Evolutionary conservation across 2,888 invertebrate genomes (phyloP), one percentile per base, ranked within the genome.

Genomic region (Eurytoma adleriae): DNA sequence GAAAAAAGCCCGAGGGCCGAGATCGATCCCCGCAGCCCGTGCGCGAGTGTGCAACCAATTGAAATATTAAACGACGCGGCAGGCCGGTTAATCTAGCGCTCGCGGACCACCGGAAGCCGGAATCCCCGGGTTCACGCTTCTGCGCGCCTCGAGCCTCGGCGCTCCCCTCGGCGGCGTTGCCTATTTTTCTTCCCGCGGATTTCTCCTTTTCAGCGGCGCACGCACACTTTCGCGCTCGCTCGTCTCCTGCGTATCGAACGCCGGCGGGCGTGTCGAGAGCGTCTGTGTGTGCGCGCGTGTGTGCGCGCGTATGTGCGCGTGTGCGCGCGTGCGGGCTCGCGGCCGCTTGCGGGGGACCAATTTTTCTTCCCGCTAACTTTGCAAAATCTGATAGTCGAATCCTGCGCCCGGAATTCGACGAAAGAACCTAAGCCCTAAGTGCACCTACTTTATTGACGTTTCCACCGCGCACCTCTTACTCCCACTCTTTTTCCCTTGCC

Each of bases 371-470:
- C 64, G 14, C 74, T 69, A 79, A 79, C 62, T 74, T 73, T 50
- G 57, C 40, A 75, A 79, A 79, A 75, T 79, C 75, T 75, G 75
- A 79, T 79, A 75, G 79, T 66, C 52, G n/a, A 30, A 67, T 13
- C 16, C 56, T 16, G 70, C 48, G 30, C 30, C 30, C 30, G 20
- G 50, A 50, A 66, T 20, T 66, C 74, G 59, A 20, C 50, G 71
- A 67, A 69, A 69, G 24, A 74, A n/a, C 14, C 48, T 18, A 30
- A 10, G 14, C 24, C 61, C 40, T 76, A 62, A 77, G 76, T 77
- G 69, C 66, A 77, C 76, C 71, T 54, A 69, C 69, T 69, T 69
- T 77, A 77, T 77, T 70, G 69, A 77, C 69, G 62, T 69, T 77
- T 62, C 30, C 68, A 13, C n/a, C 24, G 16, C 3, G 48, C 59